Evolutionary conservation across 2,113 vertebrate genomes (phyloP), one percentile per base, ranked within the genome.

Genomic region (Megaleporinus macrocephalus): DNA sequence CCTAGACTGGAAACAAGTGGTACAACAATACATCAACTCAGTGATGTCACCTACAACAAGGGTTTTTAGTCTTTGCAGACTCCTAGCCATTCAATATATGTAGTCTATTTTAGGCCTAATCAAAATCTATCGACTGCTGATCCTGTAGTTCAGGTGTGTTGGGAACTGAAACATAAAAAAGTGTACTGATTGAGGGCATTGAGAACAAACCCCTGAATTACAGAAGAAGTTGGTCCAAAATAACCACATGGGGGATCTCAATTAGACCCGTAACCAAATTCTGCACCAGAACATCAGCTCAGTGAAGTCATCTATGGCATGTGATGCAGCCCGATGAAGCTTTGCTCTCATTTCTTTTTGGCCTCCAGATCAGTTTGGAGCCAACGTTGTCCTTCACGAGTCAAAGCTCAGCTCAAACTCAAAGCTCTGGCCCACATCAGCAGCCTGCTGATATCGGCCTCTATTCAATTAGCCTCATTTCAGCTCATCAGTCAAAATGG

Each of bases 381-480:
- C 62, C 12, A 14, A 29, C 65, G 10, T 5, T 68, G 30, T 16
- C 29, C 18, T 33, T 68, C 16, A n/a, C 33, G 20, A 41, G 65
- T 15, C 65, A 41, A 68, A 22, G 7, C 33, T 15, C 62, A 27
- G 11, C 26, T 30, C 33, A 71, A 71, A 53, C 59, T 51, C 33
- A 49, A 13, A 36, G n/a, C 74, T 68, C 68, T 73, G 51, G 20
- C 70, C 49, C 73, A 36, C 66, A 68, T 33, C 51, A 44, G 57
- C 26, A 18, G 61, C n/a, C n/a, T 49, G 74, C 61, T 81, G 75
- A 81, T 79, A 62, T 61, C 53, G 53, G 41, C 26, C 75, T 63
- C 30, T 24, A 71, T 75, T 79, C 22, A 49, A 68, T 83, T 79
- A 75, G 11, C 26, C 61, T 69, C 73, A 83, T 79, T 69, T 73